phyloP scores from a whole-genome alignment of 1,140 invertebrate genomes.

The Adoxophyes honmai region DNA sequence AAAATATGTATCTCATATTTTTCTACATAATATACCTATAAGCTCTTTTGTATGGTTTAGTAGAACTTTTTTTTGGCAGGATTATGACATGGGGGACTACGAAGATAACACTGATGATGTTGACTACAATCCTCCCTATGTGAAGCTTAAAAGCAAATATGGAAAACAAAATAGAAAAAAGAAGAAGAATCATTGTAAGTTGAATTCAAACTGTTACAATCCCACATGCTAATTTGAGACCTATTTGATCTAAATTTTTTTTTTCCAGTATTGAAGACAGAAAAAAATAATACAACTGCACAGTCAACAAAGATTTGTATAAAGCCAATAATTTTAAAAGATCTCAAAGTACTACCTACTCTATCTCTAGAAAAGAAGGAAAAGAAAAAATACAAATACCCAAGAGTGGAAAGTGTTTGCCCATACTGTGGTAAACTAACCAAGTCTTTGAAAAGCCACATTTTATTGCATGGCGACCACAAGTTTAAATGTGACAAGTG shows the following conservation, averaged over 20 bases:
- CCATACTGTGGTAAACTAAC: slow-evolving; percentile 40
- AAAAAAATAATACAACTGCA: background rate
- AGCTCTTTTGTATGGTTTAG: background rate
- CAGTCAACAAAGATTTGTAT: slow-evolving; percentile 16
- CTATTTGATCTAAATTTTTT: too few species aligned
- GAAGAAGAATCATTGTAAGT: slow-evolving; percentile 7
- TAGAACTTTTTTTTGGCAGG: slow-evolving; percentile 10
- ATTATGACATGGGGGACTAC: slow-evolving; percentile 18
- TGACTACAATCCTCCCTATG: slow-evolving; percentile 1
- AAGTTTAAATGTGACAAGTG: slow-evolving; percentile 41
- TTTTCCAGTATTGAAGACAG: too few species aligned
- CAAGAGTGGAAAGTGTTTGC: slow-evolving; percentile 23
- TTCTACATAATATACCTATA: too few species aligned
- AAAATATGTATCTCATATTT: too few species aligned
- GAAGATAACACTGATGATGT: slow-evolving; percentile 9
- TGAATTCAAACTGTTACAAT: too few species aligned
- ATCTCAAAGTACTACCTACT: slow-evolving; percentile 22
- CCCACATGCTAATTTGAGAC: too few species aligned
- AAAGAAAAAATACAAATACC: slow-evolving; percentile 18
- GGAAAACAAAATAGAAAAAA: slow-evolving; percentile 3
- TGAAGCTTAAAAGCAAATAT: background rate
- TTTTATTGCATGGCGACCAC: slow-evolving; percentile 25
- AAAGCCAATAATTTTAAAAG: slow-evolving; percentile 30
- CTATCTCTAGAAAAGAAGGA: slow-evolving; percentile 4
- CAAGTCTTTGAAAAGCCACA: slow-evolving; percentile 27